Evolutionary conservation across 2,113 vertebrate species (phyloP), one percentile per base, ranked within the genome.

Genomic region (Anoura caudifer): DNA sequence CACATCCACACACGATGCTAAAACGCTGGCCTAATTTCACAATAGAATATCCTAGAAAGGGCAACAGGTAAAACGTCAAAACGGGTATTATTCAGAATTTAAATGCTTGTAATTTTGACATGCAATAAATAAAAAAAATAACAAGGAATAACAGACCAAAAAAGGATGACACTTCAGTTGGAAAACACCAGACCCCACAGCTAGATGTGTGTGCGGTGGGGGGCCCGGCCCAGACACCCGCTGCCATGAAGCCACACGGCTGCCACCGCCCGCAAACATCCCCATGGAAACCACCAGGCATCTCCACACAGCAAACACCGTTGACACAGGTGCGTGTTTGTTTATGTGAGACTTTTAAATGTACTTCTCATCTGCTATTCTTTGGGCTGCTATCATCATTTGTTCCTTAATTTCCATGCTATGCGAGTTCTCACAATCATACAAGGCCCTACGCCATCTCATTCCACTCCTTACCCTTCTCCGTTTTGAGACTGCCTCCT

Each of bases 311-410:
- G 63, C 87, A 96, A 90, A 95, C 95, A 97, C 96, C 97, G 87
- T 67, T 92, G 50, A 94, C 26, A 47, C 90, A 98, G 97, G 96
- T 91, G 93, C 95, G 63, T 88, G n/a, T 96, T 97, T 97, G 80
- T 90, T 96, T 90, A 20, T 83, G 77, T 76, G 79, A 92, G 89
- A 81, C 12, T 97, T 97, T 91, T 83, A 95, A 77, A n/a, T 96
- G 54, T 98, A 97, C 83, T 96, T 97, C 91, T 97, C 88, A 95
- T 95, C 95, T 97, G 96, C 50, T 93, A 96, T 96, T 70, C 94
- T 28, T 65, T 86, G 88, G 94, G 95, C 90, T 94, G 88, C 97
- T 97, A 10, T 94, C 97, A 96, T 87, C 97, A 97, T 91, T 96
- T 97, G 94, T 96, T 97, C 94, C 0, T 97, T 90, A 16, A 38